Evolutionary conservation across 2,797 vertebrate species (phyloP).

Genomic region (Alcedo atthis): DNA sequence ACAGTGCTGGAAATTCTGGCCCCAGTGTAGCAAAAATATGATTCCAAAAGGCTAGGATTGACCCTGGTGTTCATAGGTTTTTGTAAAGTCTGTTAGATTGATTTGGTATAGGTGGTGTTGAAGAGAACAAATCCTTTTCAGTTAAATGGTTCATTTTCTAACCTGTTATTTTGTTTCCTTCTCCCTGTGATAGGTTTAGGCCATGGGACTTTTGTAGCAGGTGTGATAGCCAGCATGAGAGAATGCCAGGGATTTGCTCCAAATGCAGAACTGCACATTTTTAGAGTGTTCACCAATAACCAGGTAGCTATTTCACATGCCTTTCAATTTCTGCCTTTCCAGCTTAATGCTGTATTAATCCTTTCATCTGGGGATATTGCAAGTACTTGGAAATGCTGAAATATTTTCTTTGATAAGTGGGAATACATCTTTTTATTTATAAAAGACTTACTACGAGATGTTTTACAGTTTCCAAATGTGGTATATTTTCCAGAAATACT

Average conservation of each 20-base stretch:
- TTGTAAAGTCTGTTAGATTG: not conserved
- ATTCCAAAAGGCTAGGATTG: not conserved
- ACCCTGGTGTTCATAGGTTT: not conserved
- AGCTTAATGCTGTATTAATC: not conserved
- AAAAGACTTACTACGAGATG: not conserved
- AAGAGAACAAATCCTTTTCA: not conserved
- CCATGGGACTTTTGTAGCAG: slow-evolving; percentile 98
- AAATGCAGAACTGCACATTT: slow-evolving; percentile 97
- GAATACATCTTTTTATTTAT: not conserved
- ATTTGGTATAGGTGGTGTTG: not conserved
- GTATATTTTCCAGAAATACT: not conserved
- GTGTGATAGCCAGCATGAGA: slow-evolving; percentile 98
- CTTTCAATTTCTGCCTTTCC: not conserved
- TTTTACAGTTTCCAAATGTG: not conserved
- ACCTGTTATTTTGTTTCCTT: not conserved
- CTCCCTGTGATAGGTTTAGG: slow-evolving; percentile 85
- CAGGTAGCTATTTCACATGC: slow-evolving; percentile 82
- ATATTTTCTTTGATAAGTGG: not conserved
- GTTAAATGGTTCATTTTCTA: not conserved
- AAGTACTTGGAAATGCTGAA: not conserved
- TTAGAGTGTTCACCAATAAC: slow-evolving; percentile 98
- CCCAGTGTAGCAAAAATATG: not conserved
- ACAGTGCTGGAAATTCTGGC: not conserved
- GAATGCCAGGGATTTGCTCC: slow-evolving; percentile 99
- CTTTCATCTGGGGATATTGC: not conserved